Base-by-base conservation (phyloP, 2,888 invertebrate species). In the Agrochola circellaris region DNA sequence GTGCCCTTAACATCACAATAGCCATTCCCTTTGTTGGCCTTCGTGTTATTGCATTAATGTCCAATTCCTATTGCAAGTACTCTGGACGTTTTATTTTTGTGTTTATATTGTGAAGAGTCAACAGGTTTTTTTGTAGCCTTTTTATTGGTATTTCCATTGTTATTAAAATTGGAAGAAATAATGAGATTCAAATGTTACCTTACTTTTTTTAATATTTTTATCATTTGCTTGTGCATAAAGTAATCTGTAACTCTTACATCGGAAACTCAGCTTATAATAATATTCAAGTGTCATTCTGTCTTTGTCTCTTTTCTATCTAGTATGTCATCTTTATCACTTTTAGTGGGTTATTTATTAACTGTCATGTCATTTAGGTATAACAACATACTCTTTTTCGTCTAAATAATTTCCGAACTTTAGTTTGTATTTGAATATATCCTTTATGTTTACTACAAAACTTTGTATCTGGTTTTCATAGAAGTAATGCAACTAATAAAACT, bases 11-110 rank as follows among this genome's bases (percentile, higher is more conserved):
- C 87, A 79, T 86, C 58, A 86, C 88, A 88, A 88, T 86, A 73
- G 67, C 73, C 80, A 75, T 78, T 77, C 73, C 67, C 87, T 88
- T 87, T 87, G 88, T 87, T 71, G 73, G 80, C 73, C 54, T 79
- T 58, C 89, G 80, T 87, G 87, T 84, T 82, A 84, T 72, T 66
- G 87, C 87, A 87, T 87, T 87, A 87, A 87, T 87, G 70, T 77
- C 75, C 67, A 76, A 84, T 71, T 74, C 71, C 67, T 68, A 77
- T 72, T 81, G 61, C 75, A 76, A 77, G 75, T 38, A 45, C 83
- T 72, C 45, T 58, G 65, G 48, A 62, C 61, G 23, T 20, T 80
- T 62, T 73, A 62, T 64, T 38, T 76, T 85, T 77, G 38, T 77
- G 42, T 72, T 61, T 71, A 48, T 69, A 58, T 73, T 66, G 48